Evolutionary conservation across 2,113 vertebrate species (phyloP), one percentile per base, ranked within the genome.

Genomic region (Brachypteracias leptosomus): DNA sequence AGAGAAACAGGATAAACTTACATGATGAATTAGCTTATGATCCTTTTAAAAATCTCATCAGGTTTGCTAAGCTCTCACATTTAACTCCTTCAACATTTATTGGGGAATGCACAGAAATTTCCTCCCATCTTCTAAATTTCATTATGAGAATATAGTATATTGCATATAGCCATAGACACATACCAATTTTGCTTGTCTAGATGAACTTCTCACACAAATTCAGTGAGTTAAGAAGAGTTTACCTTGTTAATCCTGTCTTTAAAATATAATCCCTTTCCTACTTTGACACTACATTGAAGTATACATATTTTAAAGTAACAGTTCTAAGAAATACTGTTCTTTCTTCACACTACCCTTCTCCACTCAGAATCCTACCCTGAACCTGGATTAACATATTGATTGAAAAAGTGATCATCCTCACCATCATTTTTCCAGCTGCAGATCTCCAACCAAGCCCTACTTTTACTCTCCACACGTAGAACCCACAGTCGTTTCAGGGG

Each of bases 261-360:
- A 92, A 95, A 92, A 88, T 55, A 83, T 70, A 95, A 80, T 54
- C 49, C 46, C 81, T 2, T 83, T 92, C 49, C 52, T 78, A 73
- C 46, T 83, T 95, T 80, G 74, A 49, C 36, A 63, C 63, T 81
- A 61, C 33, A 75, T 35, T 84, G 57, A 87, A 78, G 46, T 2
- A 78, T 38, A 28, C 10, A 59, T 85, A 87, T 95, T 93, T 94
- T 89, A 36, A 95, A 93, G 51, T 85, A 40, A 88, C 28, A 49
- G 7, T 68, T 77, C 8, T 88, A 77, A 89, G 55, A 95, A 95
- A 93, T 77, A 51, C 3, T 52, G 5, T 1, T 89, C 26, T 83
- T 61, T 73, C n/a, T 80, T 61, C 47, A 49, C 4, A 3, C 10
- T 58, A 7, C 8, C 19, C 21, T 59, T 59, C 22, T 55, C 31